A percentile compares a stretch with the other conserved stretches of the same genome.
Evolutionary conservation across 2,888 invertebrate species (phyloP).

Genomic region (Eupithecia dodoneata): DNA sequence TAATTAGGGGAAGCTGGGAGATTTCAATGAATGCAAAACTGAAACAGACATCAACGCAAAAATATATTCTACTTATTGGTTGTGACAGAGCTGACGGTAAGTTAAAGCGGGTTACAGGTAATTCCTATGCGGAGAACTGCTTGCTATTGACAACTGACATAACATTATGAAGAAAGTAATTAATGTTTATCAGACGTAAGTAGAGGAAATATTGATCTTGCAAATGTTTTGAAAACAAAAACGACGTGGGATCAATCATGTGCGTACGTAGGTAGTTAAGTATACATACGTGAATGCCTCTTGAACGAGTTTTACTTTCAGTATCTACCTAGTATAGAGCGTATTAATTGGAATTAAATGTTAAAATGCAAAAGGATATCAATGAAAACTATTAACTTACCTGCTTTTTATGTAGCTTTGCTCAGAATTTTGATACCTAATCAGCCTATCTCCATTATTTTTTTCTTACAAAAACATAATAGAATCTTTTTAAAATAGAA

Average conservation of each 20-base stretch:
- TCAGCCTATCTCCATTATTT: background rate
- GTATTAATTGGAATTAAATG: background rate
- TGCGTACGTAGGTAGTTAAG: background rate
- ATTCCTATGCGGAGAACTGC: background rate
- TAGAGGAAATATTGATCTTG: constrained; percentile 15
- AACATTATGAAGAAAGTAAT: background rate
- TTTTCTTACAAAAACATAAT: background rate
- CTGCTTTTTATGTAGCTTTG: background rate
- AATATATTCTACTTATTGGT: background rate
- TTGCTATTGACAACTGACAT: background rate
- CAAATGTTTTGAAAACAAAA: constrained; percentile 23
- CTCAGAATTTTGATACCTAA: background rate
- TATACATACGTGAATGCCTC: background rate
- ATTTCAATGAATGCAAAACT: background rate
- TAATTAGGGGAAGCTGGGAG: background rate
- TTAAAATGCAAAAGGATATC: background rate
- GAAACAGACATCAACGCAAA: background rate
- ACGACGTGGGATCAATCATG: constrained; percentile 10
- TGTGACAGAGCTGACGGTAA: background rate
- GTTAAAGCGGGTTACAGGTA: background rate
- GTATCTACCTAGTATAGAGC: background rate
- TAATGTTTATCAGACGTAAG: constrained; percentile 3
- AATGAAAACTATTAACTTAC: background rate
- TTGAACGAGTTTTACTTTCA: background rate
- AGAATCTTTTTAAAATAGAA: too few species aligned